Evolutionary conservation across 1,140 invertebrate species (phyloP).

Genomic region (Leptestheria dahalacensis): DNA sequence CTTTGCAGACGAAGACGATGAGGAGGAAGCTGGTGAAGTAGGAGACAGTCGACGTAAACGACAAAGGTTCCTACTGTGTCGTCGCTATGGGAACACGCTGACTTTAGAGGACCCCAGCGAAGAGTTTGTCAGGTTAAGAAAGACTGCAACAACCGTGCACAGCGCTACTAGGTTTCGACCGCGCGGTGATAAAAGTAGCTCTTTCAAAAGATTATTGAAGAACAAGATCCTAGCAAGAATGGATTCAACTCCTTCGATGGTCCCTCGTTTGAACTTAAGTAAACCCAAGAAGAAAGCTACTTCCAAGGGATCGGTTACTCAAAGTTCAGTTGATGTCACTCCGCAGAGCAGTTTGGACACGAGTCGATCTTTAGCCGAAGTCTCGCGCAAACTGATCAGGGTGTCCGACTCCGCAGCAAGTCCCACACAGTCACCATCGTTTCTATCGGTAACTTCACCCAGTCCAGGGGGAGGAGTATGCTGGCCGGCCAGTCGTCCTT

Average conservation of each 20-base stretch:
- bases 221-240: neutral
- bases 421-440: neutral
- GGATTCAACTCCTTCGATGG: neutral
- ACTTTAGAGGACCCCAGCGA: neutral
- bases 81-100: slow-evolving; percentile 7
- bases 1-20: neutral
- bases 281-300: neutral
- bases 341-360: neutral
- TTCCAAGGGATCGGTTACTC: neutral
- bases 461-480: neutral
- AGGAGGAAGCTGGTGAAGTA: neutral
- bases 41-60: neutral
- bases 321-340: neutral
- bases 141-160: slow-evolving; percentile 11
- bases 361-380: neutral
- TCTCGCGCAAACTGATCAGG: neutral
- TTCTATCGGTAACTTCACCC: neutral
- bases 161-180: slow-evolving; percentile 9
- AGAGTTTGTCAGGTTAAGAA: slow-evolving; percentile 11
- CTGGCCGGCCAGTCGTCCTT: slow-evolving; percentile 8
- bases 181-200: too few species aligned
- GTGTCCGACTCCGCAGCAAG: neutral
- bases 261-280: neutral
- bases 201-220: neutral
- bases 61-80: neutral